A percentile compares a stretch with the other conserved stretches of the same genome.
Evolutionary conservation across 1,140 invertebrate genomes (phyloP).

Genomic region (Penaeus vannamei): DNA sequence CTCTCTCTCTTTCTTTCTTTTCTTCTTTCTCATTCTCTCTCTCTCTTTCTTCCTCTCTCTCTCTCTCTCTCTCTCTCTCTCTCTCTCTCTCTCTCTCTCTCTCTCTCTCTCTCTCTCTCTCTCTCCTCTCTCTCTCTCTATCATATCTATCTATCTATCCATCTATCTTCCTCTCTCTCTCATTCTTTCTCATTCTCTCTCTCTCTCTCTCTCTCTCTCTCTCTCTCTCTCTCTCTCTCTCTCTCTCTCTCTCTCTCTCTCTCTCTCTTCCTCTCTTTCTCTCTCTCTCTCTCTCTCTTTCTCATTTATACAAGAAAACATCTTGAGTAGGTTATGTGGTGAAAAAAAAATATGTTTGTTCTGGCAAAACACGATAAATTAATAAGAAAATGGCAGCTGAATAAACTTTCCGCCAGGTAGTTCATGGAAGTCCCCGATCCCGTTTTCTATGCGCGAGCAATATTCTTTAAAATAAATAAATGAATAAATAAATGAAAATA

Average conservation of each 20-base stretch:
- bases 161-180: not conserved
- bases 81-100: constrained; percentile 12
- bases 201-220: no score
- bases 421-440: no score
- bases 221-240: not conserved
- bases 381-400: no score
- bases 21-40: constrained; percentile 5
- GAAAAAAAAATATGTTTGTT: no score
- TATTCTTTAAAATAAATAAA: no score
- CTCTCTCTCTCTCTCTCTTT: not conserved
- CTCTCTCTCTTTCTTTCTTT: constrained; percentile 19
- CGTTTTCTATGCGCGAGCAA: no score
- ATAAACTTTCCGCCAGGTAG: no score
- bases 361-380: no score
- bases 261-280: not conserved
- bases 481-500: no score
- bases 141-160: not conserved
- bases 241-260: not conserved
- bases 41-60: not conserved
- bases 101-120: not conserved
- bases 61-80: constrained; percentile 28
- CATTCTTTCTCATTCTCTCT: not conserved
- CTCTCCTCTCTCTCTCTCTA: not conserved
- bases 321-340: no score
- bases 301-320: not conserved